A percentile compares a stretch with the other conserved stretches of the same genome.
phyloP scores from a whole-genome alignment of 2,797 vertebrate genomes.

The Distichodus sexfasciatus region DNA sequence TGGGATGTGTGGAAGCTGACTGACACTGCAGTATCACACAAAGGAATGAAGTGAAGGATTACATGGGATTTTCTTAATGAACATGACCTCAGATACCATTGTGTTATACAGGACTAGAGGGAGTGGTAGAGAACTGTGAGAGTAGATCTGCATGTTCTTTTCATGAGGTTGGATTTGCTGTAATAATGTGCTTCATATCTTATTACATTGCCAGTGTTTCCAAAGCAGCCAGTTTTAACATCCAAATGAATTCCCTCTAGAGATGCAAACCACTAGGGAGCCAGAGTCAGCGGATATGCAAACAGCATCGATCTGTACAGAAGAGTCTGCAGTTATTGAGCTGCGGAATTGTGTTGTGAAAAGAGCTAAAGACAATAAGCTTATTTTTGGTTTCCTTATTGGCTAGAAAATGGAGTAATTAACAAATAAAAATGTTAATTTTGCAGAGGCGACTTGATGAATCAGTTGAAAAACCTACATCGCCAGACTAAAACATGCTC shows the following conservation, averaged over 20 bases:
- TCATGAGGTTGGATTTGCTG: conserved; percentile 4
- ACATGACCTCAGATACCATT: conserved; percentile 3
- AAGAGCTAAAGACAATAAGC: background rate
- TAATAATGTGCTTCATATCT: conserved; percentile 14
- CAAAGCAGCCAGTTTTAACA: conserved; percentile 7
- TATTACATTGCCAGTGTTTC: conserved; percentile 24
- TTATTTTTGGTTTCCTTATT: background rate
- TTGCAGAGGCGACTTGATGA: background rate
- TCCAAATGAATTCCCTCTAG: conserved; percentile 27
- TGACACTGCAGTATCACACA: background rate
- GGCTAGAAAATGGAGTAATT: background rate
- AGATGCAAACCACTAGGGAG: conserved; percentile 27
- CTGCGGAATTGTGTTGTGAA: background rate
- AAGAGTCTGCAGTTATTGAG: background rate
- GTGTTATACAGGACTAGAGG: background rate
- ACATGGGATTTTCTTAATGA: conserved; percentile 17
- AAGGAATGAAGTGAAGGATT: conserved; percentile 1
- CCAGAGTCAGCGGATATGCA: conserved; percentile 27
- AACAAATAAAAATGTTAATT: background rate
- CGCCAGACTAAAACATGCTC: background rate
- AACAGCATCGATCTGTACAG: conserved; percentile 27
- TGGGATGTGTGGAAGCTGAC: conserved; percentile 30
- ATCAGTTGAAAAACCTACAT: background rate
- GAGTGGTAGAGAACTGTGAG: background rate
- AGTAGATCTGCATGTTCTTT: background rate